phyloP scores from a whole-genome alignment of 2,797 vertebrate species.

The Pelochelys cantorii region DNA sequence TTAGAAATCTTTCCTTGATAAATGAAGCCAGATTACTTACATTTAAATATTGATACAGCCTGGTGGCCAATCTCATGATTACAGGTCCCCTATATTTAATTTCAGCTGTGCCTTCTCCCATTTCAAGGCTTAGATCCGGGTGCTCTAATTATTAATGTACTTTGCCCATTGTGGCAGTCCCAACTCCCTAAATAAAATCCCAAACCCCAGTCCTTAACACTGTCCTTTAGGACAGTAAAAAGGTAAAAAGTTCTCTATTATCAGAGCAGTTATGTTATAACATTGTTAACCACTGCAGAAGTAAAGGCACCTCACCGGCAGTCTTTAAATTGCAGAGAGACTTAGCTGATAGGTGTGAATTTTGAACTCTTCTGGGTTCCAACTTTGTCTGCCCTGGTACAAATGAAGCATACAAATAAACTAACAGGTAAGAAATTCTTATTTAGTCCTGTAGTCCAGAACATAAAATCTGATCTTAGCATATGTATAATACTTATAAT shows the following conservation, averaged over 20 bases:
- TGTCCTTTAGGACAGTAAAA: too few relatives aligned
- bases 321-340: too few relatives aligned
- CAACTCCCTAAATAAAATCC: background rate
- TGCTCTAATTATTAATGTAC: background rate
- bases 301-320: too few relatives aligned
- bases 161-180: background rate
- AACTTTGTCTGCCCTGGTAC: fast-evolving
- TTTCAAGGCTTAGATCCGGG: background rate
- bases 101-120: background rate
- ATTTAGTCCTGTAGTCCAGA: conserved; percentile 34
- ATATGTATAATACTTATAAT: background rate
- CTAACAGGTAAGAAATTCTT: background rate
- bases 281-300: too few relatives aligned
- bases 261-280: too few relatives aligned
- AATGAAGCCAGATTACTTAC: background rate
- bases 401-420: background rate
- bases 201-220: too few relatives aligned
- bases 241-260: too few relatives aligned
- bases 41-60: background rate
- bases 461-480: conserved; percentile 23
- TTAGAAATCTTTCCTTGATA: background rate
- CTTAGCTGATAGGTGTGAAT: background rate
- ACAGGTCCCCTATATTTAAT: background rate
- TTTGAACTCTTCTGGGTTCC: background rate
- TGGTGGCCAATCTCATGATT: background rate